These are phyloP conservation scores for Parnassius mnemosyne DNA, from an alignment of 2,888 invertebrate genomes.

Conservation along the genomic window DNA sequence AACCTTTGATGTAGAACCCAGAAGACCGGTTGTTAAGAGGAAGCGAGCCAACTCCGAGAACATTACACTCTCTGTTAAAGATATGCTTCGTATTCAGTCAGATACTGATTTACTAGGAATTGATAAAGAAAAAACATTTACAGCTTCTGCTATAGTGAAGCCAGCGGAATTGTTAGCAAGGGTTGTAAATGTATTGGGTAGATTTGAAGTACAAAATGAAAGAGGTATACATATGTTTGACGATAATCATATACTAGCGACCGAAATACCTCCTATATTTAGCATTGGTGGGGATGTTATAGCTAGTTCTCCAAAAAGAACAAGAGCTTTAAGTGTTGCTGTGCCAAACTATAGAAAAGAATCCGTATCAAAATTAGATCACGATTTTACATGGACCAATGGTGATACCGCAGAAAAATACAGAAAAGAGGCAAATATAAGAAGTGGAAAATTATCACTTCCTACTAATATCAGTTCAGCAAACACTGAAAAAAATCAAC, in stretches of 20 bases:
- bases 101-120: slow-evolving; percentile 89
- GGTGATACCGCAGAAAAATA: slow-evolving; percentile 82
- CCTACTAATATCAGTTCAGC: slow-evolving; percentile 47
- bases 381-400: slow-evolving; percentile 86
- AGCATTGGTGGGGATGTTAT: slow-evolving; percentile 72
- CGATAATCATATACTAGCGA: slow-evolving; percentile 87
- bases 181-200: slow-evolving; percentile 88
- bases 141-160: slow-evolving; percentile 85
- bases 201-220: slow-evolving; percentile 72
- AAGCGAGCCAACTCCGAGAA: slow-evolving; percentile 85
- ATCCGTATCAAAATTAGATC: slow-evolving; percentile 60
- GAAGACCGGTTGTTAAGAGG: slow-evolving; percentile 69
- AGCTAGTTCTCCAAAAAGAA: slow-evolving; percentile 64
- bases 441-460: slow-evolving; percentile 68
- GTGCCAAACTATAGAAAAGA: slow-evolving; percentile 71
- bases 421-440: slow-evolving; percentile 72
- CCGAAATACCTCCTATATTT: slow-evolving; percentile 82
- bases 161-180: slow-evolving; percentile 88
- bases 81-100: slow-evolving; percentile 84
- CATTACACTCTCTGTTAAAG: slow-evolving; percentile 68
- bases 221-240: slow-evolving; percentile 85
- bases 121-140: slow-evolving; percentile 89
- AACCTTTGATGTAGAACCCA: slow-evolving; percentile 80
- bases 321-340: slow-evolving; percentile 83
- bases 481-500: slow-evolving; percentile 38